Conservation (phyloP, 2,888 invertebrate genomes). For the Archips crataeganus region DNA sequence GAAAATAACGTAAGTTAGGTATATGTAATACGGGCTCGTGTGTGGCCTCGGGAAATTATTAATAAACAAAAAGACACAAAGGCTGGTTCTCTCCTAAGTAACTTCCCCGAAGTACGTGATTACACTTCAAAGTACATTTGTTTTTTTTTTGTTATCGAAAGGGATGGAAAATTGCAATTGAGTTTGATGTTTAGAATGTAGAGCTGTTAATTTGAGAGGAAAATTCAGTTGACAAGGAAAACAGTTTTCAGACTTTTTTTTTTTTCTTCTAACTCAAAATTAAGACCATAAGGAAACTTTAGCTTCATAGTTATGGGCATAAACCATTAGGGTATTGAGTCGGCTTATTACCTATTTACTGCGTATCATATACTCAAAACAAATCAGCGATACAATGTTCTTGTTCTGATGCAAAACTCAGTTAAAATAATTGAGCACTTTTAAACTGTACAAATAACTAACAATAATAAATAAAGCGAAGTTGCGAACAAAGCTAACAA, state of each 20-base stretch:
- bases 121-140: slow-evolving; percentile 70
- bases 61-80: slow-evolving; percentile 76
- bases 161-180: slow-evolving; percentile 66
- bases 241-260: too few species aligned
- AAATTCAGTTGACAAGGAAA: slow-evolving; percentile 10
- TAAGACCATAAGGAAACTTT: too few species aligned
- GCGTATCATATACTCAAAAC: too few species aligned
- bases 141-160: slow-evolving; percentile 58
- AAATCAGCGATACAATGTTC: too few species aligned
- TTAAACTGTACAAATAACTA: too few species aligned
- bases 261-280: too few species aligned
- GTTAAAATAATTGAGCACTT: too few species aligned
- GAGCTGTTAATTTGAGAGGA: slow-evolving; percentile 53
- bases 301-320: too few species aligned
- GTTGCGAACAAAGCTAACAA: slow-evolving; percentile 1
- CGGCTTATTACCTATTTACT: too few species aligned
- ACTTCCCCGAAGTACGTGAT: slow-evolving; percentile 72
- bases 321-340: too few species aligned
- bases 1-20: slow-evolving; percentile 73
- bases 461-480: too few species aligned
- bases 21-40: slow-evolving; percentile 66
- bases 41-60: slow-evolving; percentile 72
- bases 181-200: slow-evolving; percentile 52
- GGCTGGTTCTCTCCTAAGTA: slow-evolving; percentile 69
- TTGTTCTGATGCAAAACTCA: too few species aligned